These are phyloP conservation scores for Caenorhabditis sp. DNA, from an alignment of 2,888 invertebrate genomes.

Conservation along the genomic window DNA sequence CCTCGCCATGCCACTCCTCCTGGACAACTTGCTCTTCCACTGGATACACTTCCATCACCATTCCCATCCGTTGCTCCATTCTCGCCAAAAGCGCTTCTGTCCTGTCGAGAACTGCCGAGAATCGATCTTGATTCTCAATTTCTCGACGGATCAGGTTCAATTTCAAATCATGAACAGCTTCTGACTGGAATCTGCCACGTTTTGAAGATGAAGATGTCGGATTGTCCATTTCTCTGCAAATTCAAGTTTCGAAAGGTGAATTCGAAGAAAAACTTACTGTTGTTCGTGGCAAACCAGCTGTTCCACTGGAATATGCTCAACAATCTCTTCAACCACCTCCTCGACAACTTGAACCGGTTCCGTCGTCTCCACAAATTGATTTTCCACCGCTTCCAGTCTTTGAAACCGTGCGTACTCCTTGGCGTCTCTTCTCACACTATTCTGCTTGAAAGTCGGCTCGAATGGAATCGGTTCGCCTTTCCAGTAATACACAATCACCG, in stretches of 20 bases:
- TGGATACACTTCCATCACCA: constrained; percentile 26
- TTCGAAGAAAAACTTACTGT: background rate
- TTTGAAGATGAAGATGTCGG: constrained; percentile 20
- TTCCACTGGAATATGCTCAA: background rate
- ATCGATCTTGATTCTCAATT: constrained; percentile 59
- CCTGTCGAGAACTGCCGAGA: constrained; percentile 63
- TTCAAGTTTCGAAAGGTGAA: too few relatives aligned
- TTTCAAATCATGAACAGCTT: constrained; percentile 32
- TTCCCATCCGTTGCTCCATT: constrained; percentile 56
- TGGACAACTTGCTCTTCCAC: constrained; percentile 1
- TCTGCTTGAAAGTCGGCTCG: constrained; percentile 47
- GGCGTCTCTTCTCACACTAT: constrained; percentile 19
- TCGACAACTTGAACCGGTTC: constrained; percentile 3
- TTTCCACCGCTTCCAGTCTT: constrained; percentile 38
- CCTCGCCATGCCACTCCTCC: constrained; percentile 33
- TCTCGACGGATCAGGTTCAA: constrained; percentile 41
- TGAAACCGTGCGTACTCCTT: constrained; percentile 34
- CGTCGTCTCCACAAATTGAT: constrained; percentile 50
- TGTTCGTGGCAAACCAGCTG: background rate
- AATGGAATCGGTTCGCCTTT: constrained; percentile 70
- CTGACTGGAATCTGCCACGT: constrained; percentile 29
- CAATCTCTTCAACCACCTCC: background rate
- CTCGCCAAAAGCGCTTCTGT: constrained; percentile 59
- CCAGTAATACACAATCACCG: constrained; percentile 73
- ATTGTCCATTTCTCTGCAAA: constrained; percentile 25